Base-by-base conservation (phyloP, 2,113 vertebrate genomes). In the Hymenochirus boettgeri region DNA sequence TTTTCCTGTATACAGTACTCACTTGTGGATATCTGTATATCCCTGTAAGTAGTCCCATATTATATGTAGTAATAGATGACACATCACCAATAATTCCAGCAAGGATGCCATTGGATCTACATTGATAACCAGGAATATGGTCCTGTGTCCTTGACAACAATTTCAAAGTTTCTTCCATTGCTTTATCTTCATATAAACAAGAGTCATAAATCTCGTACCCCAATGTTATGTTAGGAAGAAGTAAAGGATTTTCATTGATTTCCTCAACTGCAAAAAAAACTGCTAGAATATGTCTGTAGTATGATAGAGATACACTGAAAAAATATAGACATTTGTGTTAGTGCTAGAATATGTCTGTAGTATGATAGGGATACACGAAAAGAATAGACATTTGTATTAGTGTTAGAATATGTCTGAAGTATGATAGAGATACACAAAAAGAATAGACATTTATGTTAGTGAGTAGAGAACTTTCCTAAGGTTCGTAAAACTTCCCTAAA, bases 141-240 rank as follows among this genome's bases (percentile, higher is more conserved):
- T 29, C 29, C 29, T 65, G 62, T 45, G 10, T 22, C 17, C 62
- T 52, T 11, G 62, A 56, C 8, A 65, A 33, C 26, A 65, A n/a
- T 47, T 46, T 46, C 7, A 65, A 27, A 12, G 52, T 56, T 11
- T 18, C 31, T 23, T 65, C 52, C 45, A 65, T 1, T 1, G 52
- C 52, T 47, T 31, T 65, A 45, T n/a, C 47, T 23, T 56, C 62
- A 56, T 47, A 56, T 5, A 12, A 7, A 42, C 47, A 53, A 2
- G 65, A 46, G 24, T 65, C 62, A 47, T 23, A 47, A 21, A 65
- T 65, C n/a, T 65, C 37, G n/a, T 53, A 47, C 22, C 62, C 62
- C 31, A 65, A 10, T n/a, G 62, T 56, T 18, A 65, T 42, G 12
- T 65, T 65, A 23, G 62, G 52, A 45, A 65, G 62, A 21, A 65